Percentiles rank a stretch among this genome's conserved stretches.
phyloP scores from a whole-genome alignment of 1,140 invertebrate genomes.

The Drosophila kepulauana region DNA sequence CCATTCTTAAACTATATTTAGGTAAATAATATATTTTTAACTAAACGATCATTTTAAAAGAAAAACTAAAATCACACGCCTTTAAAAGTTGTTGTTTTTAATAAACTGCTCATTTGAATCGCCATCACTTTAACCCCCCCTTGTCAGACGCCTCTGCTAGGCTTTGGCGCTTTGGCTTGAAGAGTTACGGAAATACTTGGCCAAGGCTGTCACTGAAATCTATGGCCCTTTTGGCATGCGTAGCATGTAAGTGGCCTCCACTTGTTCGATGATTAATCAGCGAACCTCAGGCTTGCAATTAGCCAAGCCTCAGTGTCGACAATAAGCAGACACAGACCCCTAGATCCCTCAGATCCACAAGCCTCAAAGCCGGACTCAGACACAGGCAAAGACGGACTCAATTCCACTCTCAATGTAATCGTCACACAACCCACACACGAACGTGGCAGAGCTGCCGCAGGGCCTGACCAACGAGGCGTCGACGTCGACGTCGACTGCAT shows the following conservation, averaged over 20 bases:
- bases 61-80: no score
- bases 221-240: conserved; percentile 51
- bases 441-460: conserved; percentile 13
- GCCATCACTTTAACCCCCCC: background rate
- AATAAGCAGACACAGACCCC: no score
- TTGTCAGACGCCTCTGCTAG: conserved; percentile 21
- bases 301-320: conserved; percentile 12
- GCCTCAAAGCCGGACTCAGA: background rate
- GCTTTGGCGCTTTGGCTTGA: conserved; percentile 7
- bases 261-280: conserved; percentile 52
- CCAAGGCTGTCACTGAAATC: conserved; percentile 35
- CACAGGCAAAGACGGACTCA: background rate
- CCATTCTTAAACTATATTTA: no score
- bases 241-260: conserved; percentile 39
- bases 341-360: no score
- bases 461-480: background rate
- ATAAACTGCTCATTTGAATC: no score
- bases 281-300: conserved; percentile 16
- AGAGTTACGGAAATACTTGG: conserved; percentile 48
- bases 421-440: conserved; percentile 27
- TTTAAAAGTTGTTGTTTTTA: no score
- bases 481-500: background rate
- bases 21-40: no score
- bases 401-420: conserved; percentile 23
- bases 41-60: no score